A percentile compares a stretch with the other conserved stretches of the same genome.
Conservation (phyloP, 2,797 vertebrate genomes). For the Betta splendens region DNA sequence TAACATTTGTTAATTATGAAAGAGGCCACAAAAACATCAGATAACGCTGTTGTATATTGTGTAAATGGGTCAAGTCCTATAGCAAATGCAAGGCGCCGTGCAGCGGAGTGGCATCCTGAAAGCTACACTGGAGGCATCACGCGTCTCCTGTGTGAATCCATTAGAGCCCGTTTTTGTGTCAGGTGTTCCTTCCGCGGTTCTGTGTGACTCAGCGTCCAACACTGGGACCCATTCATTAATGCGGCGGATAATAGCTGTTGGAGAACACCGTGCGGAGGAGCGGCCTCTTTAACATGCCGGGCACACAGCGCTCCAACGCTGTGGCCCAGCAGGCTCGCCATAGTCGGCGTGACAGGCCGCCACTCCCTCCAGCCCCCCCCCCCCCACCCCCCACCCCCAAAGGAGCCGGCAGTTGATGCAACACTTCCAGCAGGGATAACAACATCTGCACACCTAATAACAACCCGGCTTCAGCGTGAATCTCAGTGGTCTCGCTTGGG, state of each 20-base stretch:
- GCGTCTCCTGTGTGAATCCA: constrained; percentile 32
- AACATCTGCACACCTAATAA: constrained; percentile 60
- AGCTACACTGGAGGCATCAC: constrained; percentile 13
- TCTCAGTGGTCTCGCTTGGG: constrained; percentile 42
- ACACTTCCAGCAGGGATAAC: constrained; percentile 67
- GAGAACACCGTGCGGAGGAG: constrained; percentile 38
- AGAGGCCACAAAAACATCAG: too few species aligned
- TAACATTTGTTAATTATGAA: too few species aligned
- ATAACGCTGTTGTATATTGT: neutral
- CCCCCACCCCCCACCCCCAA: constrained; percentile 1
- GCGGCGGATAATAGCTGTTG: constrained; percentile 57
- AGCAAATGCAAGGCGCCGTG: constrained; percentile 9
- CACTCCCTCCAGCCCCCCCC: constrained; percentile 4
- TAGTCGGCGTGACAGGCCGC: constrained; percentile 37
- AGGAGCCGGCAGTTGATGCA: constrained; percentile 67
- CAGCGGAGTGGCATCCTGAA: neutral
- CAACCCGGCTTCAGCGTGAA: constrained; percentile 41
- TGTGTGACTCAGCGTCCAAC: constrained; percentile 52
- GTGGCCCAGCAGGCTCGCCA: constrained; percentile 61
- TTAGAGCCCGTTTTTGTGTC: constrained; percentile 29
- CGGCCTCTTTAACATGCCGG: constrained; percentile 60
- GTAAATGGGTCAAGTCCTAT: constrained; percentile 1
- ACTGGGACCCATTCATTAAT: constrained; percentile 62
- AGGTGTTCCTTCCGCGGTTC: constrained; percentile 35
- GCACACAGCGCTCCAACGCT: constrained; percentile 56